Evolutionary conservation across 2,797 vertebrate species (phyloP).

Genomic region (Manis javanica): DNA sequence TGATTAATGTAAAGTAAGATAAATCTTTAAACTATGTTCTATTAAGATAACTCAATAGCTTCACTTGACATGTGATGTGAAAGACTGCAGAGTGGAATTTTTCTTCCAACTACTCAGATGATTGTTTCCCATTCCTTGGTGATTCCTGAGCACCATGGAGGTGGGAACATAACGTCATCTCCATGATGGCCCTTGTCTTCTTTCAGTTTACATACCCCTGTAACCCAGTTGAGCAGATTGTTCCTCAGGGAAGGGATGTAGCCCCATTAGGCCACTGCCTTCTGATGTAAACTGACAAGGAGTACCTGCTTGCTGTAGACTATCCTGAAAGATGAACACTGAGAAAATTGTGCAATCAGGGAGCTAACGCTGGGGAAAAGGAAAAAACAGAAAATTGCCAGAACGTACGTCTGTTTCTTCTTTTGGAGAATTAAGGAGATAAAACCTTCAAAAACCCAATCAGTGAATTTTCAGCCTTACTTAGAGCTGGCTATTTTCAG

Average conservation of each 20-base stretch:
- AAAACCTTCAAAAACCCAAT: not conserved
- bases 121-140: not conserved
- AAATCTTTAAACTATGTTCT: not conserved
- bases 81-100: not conserved
- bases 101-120: conserved; percentile 10
- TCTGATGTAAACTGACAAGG: not conserved
- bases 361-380: conserved; percentile 24
- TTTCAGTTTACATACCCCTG: not conserved
- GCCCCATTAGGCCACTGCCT: not conserved
- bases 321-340: conserved; percentile 10
- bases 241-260: not conserved
- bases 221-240: not conserved
- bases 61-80: not conserved
- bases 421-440: conserved; percentile 53
- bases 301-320: not conserved
- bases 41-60: not conserved
- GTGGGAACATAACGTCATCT: not conserved
- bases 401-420: not conserved
- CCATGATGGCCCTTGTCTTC: not conserved
- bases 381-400: conserved; percentile 50
- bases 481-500: conserved; percentile 39
- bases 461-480: conserved; percentile 32
- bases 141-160: not conserved
- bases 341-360: not conserved
- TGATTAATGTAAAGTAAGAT: not conserved